phyloP scores from a whole-genome alignment of 2,888 invertebrate genomes.

The Prenolepis imparis region DNA sequence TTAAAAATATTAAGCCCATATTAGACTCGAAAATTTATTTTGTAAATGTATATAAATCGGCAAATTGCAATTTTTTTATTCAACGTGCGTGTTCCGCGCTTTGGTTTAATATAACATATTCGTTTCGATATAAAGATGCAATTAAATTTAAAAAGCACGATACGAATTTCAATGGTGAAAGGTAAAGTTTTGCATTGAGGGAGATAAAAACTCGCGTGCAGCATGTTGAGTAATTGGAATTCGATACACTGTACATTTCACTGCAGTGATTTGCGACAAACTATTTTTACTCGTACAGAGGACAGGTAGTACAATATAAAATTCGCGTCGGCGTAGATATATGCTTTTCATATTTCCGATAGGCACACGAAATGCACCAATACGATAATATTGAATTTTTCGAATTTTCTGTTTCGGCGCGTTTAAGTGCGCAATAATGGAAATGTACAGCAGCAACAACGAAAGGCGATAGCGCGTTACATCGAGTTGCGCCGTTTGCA shows the following conservation, averaged over 20 bases:
- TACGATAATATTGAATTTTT: conserved; percentile 58
- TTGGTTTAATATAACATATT: conserved; percentile 39
- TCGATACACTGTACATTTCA: conserved; percentile 53
- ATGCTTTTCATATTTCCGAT: conserved; percentile 56
- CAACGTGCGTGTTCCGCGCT: background rate
- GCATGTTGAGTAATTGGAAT: conserved; percentile 54
- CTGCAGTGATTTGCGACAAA: conserved; percentile 53
- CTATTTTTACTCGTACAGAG: conserved; percentile 43
- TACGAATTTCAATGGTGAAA: conserved; percentile 48
- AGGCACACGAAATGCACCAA: conserved; percentile 53
- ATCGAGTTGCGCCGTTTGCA: conserved; percentile 47
- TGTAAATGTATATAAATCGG: background rate
- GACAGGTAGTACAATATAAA: conserved; percentile 37
- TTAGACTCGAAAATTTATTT: conserved; percentile 28
- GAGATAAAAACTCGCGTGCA: conserved; percentile 52
- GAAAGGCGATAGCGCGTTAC: conserved; percentile 54
- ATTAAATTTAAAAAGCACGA: conserved; percentile 50
- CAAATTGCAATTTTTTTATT: background rate
- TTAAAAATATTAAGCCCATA: background rate
- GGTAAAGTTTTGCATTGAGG: conserved; percentile 48
- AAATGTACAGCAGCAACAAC: conserved; percentile 52
- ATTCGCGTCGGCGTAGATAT: conserved; percentile 49
- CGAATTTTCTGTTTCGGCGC: conserved; percentile 57
- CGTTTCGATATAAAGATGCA: conserved; percentile 42
- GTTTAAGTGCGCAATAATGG: conserved; percentile 58